These are phyloP conservation scores for Macrobrachium nipponense DNA, from an alignment of 1,140 invertebrate genomes.

Conservation along the genomic window DNA sequence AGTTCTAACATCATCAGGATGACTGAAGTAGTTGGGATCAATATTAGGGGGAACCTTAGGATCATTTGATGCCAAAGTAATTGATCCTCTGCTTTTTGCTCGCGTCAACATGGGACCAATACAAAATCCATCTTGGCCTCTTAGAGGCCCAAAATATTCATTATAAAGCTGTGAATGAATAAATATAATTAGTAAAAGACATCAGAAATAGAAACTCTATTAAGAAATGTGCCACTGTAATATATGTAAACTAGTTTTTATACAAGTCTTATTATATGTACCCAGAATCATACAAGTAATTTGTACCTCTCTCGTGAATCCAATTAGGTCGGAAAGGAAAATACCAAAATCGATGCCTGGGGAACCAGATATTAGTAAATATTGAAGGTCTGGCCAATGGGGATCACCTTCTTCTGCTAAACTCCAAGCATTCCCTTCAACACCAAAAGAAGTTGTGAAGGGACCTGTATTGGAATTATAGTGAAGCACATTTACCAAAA, in stretches of 20 bases:
- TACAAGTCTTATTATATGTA: too few species aligned
- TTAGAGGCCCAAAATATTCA: constrained; percentile 44
- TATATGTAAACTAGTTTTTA: not conserved
- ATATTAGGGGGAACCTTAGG: constrained; percentile 84
- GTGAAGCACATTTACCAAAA: not conserved
- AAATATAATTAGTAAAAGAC: not conserved
- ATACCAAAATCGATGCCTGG: constrained; percentile 66
- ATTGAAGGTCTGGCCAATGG: constrained; percentile 67
- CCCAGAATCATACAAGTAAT: not conserved
- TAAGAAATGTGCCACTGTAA: not conserved
- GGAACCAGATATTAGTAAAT: constrained; percentile 66
- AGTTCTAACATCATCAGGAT: constrained; percentile 79
- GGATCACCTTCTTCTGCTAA: constrained; percentile 67
- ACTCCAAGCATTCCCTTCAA: constrained; percentile 67
- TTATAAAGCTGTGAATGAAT: constrained; percentile 40
- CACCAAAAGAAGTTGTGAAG: constrained; percentile 66
- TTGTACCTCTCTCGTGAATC: not conserved
- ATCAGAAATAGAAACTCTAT: not conserved
- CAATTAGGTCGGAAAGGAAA: not conserved
- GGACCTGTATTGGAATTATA: constrained; percentile 63
- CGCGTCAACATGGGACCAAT: constrained; percentile 66
- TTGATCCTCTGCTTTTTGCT: constrained; percentile 67
- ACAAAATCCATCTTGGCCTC: constrained; percentile 64
- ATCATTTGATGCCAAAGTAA: constrained; percentile 80
- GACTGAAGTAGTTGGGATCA: constrained; percentile 84